Evolutionary conservation across 2,113 vertebrate genomes (phyloP).

Genomic region (Pseudois nayaur): DNA sequence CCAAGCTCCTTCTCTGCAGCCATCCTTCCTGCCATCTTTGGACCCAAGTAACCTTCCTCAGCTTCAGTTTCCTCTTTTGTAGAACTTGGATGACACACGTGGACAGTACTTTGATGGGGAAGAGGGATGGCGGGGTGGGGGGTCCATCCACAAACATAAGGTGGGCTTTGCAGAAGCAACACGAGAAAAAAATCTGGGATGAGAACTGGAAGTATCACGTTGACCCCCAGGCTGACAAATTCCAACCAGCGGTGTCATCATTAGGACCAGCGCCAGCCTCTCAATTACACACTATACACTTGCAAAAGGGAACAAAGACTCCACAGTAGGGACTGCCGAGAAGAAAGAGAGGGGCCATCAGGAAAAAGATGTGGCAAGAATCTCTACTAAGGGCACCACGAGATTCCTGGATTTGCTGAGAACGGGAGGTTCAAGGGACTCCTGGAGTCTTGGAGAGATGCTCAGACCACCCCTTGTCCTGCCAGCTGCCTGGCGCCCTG

Average conservation of each 20-base stretch:
- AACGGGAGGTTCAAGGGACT: neutral
- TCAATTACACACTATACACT: too few species aligned
- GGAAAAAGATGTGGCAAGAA: neutral
- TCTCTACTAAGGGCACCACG: neutral
- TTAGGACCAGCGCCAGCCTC: neutral
- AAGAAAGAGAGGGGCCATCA: too few species aligned
- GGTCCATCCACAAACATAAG: too few species aligned
- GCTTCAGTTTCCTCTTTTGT: neutral
- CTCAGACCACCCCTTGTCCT: neutral
- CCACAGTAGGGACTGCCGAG: neutral
- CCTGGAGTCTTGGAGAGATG: neutral
- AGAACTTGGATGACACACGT: neutral
- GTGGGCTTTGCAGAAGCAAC: neutral
- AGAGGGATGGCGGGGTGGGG: neutral
- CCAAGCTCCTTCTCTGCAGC: neutral
- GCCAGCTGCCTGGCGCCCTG: neutral
- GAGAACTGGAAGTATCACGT: neutral
- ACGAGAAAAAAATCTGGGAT: neutral
- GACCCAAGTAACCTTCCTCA: neutral
- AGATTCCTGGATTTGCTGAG: neutral
- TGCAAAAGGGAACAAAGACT: neutral
- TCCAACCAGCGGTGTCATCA: rapidly evolving
- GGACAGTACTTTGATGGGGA: neutral
- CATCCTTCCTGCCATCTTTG: neutral
- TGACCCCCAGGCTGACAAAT: neutral